Evolutionary conservation across 2,888 invertebrate genomes (phyloP).

Genomic region (Calameuta filiformis): DNA sequence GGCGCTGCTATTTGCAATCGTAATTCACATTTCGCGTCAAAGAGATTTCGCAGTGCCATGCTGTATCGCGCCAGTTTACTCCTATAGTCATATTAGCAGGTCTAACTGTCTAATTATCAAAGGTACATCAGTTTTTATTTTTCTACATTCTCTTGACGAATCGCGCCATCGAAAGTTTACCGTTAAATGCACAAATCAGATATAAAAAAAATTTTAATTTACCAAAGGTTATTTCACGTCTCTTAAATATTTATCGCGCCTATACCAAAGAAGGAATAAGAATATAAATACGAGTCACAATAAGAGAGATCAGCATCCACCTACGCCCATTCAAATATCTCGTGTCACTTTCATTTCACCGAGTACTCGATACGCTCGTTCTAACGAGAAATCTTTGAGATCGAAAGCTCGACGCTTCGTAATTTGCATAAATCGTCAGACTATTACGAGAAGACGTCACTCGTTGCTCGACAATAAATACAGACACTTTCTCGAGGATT

Average conservation of each 20-base stretch:
- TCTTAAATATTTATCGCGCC: neutral
- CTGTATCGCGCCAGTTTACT: neutral
- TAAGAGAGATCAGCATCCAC: neutral
- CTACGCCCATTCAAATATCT: neutral
- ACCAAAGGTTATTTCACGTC: neutral
- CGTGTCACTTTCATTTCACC: neutral
- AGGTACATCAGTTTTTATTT: neutral
- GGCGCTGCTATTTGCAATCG: slow-evolving; percentile 2
- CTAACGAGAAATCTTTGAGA: neutral
- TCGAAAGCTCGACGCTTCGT: neutral
- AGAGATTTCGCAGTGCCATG: neutral
- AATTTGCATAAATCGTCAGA: neutral
- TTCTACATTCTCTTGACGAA: neutral
- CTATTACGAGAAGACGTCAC: neutral
- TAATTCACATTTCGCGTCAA: neutral
- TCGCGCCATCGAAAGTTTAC: neutral
- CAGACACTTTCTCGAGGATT: neutral
- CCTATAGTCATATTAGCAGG: neutral
- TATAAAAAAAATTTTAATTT: neutral
- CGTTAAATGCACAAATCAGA: neutral
- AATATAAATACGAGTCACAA: neutral
- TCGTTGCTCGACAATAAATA: neutral
- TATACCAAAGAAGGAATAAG: neutral
- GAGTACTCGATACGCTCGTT: neutral
- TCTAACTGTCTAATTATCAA: neutral